These are phyloP conservation scores for Arbacia lixula DNA, from an alignment of 53 echinoderm and acorn worm species.

Conservation along the genomic window DNA sequence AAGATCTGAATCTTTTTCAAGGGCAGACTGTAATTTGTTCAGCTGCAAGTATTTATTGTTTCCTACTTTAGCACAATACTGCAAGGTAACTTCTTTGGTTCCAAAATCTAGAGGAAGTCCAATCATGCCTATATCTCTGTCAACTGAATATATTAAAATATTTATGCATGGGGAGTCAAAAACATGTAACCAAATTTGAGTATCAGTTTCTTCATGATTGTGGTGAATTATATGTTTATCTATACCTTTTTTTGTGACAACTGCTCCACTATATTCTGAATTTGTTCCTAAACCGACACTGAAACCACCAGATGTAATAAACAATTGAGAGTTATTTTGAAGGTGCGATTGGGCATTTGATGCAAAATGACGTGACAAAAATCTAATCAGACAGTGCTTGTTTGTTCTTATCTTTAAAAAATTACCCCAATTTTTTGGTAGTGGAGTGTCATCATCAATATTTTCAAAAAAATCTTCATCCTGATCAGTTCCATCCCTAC, in stretches of 20 bases:
- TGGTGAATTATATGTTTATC: neutral
- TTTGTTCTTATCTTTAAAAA: constrained; percentile 51
- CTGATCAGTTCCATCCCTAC: constrained; percentile 39
- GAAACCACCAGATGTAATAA: constrained; percentile 28
- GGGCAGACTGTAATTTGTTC: constrained; percentile 20
- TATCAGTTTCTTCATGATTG: too few species aligned
- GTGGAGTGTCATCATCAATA: neutral
- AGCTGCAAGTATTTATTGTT: constrained; percentile 54
- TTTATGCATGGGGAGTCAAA: constrained; percentile 39
- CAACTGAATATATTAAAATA: constrained; percentile 55
- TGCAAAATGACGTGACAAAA: constrained; percentile 25
- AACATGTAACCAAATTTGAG: constrained; percentile 67
- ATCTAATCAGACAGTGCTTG: constrained; percentile 47
- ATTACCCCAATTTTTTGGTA: constrained; percentile 38
- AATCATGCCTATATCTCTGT: constrained; percentile 65
- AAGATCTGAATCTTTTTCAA: constrained; percentile 42
- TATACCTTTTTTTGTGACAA: neutral
- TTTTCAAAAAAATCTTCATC: too few species aligned
- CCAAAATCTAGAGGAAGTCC: constrained; percentile 48
- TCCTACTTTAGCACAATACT: constrained; percentile 46
- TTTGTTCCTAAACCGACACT: neutral
- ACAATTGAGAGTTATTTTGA: constrained; percentile 32
- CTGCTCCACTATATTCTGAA: neutral
- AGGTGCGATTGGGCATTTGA: constrained; percentile 11
- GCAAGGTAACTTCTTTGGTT: constrained; percentile 48